Evolutionary conservation across 2,113 vertebrate genomes (phyloP).

Genomic region (Oreotrochilus melanogaster): DNA sequence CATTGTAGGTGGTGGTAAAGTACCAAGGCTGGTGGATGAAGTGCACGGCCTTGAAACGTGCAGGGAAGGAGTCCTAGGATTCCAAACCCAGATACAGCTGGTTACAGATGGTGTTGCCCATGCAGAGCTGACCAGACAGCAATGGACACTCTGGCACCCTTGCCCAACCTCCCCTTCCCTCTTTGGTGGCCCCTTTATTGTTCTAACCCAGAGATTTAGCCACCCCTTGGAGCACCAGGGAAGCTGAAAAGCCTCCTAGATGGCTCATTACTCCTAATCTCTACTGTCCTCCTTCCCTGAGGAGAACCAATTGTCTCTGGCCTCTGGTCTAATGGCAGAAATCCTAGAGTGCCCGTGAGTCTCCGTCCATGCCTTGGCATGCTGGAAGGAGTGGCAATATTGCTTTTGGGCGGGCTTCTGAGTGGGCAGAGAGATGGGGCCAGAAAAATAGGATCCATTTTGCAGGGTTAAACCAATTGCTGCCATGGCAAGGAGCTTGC

Average conservation of each 20-base stretch:
- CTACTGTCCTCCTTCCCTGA: neutral
- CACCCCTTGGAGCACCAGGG: neutral
- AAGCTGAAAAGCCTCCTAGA: neutral
- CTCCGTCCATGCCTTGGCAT: neutral
- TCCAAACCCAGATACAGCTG: neutral
- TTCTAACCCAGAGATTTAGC: neutral
- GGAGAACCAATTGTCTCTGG: neutral
- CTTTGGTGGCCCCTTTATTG: neutral
- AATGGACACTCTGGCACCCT: neutral
- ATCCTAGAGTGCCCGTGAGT: neutral
- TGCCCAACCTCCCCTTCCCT: neutral
- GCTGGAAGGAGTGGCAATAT: neutral
- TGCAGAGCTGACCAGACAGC: neutral
- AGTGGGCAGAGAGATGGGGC: neutral
- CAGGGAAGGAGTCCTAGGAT: slow-evolving; percentile 94
- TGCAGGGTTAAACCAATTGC: neutral
- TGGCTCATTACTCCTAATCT: neutral
- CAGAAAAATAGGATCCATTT: neutral
- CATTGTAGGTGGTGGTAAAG: slow-evolving; percentile 97
- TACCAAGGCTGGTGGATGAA: slow-evolving; percentile 99
- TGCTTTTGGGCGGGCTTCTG: neutral
- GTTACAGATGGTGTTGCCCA: neutral
- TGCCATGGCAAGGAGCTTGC: neutral
- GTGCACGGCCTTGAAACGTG: slow-evolving; percentile 95
- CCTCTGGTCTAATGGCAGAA: neutral